Base-by-base conservation (phyloP, 2,888 invertebrate genomes). In the Eustalomyia histrio region DNA sequence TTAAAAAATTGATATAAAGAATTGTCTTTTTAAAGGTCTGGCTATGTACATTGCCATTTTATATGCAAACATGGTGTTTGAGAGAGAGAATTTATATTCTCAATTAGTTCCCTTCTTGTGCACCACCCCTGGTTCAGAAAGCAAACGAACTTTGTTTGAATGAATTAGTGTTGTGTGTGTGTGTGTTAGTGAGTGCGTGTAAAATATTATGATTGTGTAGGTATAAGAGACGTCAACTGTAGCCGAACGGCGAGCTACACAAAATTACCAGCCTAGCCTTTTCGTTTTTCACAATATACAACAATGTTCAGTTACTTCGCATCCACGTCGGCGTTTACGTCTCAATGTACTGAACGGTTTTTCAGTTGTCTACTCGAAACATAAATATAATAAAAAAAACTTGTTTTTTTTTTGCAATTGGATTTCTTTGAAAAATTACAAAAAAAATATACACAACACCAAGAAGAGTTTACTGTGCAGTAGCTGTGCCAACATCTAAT, bases 261-360 rank as follows among this genome's bases (percentile, higher is more conserved):
- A 76, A 80, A 74, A 69, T 74, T 65, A 64, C 64, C 73, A 76
- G 69, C 69, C 64, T n/a, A 76, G 69, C 24, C 68, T 74, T 29
- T 74, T 78, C 78, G 55, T 68, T 73, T 80, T 72, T 63, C 65
- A 76, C 29, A 47, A 18, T 60, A 39, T 60, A 72, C 53, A 72
- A 53, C 24, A 71, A 52, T 72, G 53, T 81, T 81, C 80, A 81
- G 80, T 81, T 81, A 65, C 80, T 69, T 81, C 69, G 69, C 68
- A 65, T 81, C 78, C 80, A 81, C 80, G 80, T 81, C 80, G 80
- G 80, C 80, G 80, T 81, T 81, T 78, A 76, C 80, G 80, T 80
- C 76, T 80, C 60, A 58, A 68, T 43, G 50, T 64, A 47, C 52
- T 18, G 50, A 69, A 52, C 76, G 72, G 76, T 68, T 69, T 29